phyloP scores from a whole-genome alignment of 2,113 vertebrate species.

The Leptobrachium ailaonicum region DNA sequence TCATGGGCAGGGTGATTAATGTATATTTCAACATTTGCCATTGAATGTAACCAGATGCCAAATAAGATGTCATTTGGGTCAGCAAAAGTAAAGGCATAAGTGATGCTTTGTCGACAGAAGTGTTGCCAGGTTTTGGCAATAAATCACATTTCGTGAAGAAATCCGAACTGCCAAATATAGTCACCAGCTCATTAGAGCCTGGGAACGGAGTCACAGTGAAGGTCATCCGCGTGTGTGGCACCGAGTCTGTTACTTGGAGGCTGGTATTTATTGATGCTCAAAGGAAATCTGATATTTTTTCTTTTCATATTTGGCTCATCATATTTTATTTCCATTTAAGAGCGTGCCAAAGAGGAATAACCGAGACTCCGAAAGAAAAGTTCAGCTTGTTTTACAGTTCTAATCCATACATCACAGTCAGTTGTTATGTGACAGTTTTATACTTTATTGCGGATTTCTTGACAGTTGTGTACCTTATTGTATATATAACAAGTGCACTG shows the following conservation, averaged over 20 bases:
- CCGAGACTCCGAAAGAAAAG: too few species aligned
- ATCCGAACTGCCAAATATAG: constrained; percentile 40
- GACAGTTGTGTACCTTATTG: too few species aligned
- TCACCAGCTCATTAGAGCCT: constrained; percentile 30
- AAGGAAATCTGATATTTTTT: too few species aligned
- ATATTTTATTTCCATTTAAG: too few species aligned
- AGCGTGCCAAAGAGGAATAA: too few species aligned
- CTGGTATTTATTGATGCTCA: neutral
- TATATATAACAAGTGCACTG: too few species aligned
- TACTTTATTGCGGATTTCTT: too few species aligned
- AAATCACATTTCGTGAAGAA: constrained; percentile 35
- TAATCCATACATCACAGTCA: too few species aligned
- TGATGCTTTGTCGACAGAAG: constrained; percentile 19
- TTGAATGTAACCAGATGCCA: neutral
- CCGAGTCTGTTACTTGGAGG: constrained; percentile 11
- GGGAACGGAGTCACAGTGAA: constrained; percentile 15
- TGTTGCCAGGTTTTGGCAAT: constrained; percentile 27
- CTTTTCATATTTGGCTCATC: too few species aligned
- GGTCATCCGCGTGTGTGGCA: constrained; percentile 29
- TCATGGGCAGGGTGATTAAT: neutral
- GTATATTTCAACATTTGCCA: neutral
- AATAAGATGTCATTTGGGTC: constrained; percentile 22
- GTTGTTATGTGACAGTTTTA: too few species aligned
- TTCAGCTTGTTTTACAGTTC: too few species aligned
- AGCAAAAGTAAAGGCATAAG: constrained; percentile 12